Evolutionary conservation across 2,113 vertebrate species (phyloP).

Genomic region (Callipepla squamata): DNA sequence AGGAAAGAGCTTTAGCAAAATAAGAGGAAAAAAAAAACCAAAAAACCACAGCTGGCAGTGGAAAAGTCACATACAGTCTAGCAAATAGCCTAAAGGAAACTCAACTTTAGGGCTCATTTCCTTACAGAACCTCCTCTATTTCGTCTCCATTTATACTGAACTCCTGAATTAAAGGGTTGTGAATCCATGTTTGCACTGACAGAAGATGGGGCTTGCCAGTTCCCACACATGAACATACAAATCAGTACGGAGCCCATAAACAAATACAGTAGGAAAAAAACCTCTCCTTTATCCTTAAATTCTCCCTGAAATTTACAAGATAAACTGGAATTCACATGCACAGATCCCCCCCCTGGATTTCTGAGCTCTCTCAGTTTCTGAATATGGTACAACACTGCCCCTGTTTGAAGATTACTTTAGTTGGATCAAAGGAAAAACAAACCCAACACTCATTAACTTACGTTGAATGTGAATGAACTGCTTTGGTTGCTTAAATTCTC

Average conservation of each 20-base stretch:
- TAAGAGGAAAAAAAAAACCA: too few relatives aligned
- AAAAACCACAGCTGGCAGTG: not conserved
- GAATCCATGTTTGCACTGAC: not conserved
- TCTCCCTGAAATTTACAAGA: not conserved
- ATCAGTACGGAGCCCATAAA: not conserved
- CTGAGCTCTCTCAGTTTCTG: not conserved
- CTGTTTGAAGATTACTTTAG: not conserved
- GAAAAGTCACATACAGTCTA: fast-evolving
- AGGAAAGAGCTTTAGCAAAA: not conserved
- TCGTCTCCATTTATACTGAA: not conserved
- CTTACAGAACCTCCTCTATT: not conserved
- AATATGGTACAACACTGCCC: not conserved
- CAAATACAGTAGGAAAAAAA: not conserved
- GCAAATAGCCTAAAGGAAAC: not conserved
- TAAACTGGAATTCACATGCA: not conserved
- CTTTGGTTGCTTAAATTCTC: constrained; percentile 91
- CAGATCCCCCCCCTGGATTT: not conserved
- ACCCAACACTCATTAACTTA: constrained; percentile 75
- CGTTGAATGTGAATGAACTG: constrained; percentile 96
- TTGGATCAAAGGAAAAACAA: not conserved
- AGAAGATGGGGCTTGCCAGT: not conserved
- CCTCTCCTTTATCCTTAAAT: not conserved
- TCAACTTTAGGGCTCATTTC: not conserved
- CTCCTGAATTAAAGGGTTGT: not conserved
- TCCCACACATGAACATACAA: fast-evolving